Percentiles rank a stretch among this genome's conserved stretches.
Evolutionary conservation across 2,113 vertebrate species (phyloP).

Genomic region (Camelus bactrianus): DNA sequence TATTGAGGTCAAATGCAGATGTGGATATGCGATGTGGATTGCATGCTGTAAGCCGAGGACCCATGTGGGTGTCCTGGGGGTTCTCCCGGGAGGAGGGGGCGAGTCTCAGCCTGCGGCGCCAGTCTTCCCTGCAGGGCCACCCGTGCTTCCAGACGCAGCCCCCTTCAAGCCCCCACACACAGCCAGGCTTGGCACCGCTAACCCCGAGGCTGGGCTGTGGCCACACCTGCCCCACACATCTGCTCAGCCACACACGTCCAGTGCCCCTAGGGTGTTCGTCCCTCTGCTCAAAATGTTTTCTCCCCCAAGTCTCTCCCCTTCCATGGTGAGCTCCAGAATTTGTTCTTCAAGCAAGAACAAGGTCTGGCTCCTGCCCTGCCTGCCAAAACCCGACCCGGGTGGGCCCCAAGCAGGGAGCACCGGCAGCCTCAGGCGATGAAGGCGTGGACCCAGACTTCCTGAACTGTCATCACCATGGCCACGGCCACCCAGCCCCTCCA

Average conservation of each 20-base stretch:
- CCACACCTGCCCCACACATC: too few species aligned
- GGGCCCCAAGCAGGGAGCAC: background rate
- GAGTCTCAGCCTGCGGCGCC: background rate
- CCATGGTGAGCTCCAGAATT: background rate
- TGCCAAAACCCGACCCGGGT: background rate
- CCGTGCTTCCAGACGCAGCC: background rate
- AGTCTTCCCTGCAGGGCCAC: background rate
- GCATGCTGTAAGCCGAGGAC: background rate
- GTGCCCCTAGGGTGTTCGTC: background rate
- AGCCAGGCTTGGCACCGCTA: background rate
- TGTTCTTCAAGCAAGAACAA: background rate
- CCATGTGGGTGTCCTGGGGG: too few species aligned
- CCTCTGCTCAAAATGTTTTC: background rate
- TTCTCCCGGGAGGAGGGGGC: background rate
- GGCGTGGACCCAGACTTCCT: fast-evolving
- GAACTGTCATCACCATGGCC: background rate
- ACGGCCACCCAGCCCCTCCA: fast-evolving
- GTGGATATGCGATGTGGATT: background rate
- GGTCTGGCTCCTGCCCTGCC: background rate
- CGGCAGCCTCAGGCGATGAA: background rate
- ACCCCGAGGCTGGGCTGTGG: background rate
- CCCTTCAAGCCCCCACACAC: background rate
- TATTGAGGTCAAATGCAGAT: background rate
- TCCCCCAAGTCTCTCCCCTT: background rate
- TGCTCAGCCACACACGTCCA: background rate